A percentile compares a stretch with the other conserved stretches of the same genome.
phyloP scores from a whole-genome alignment of 2,113 vertebrate genomes.

The Accipiter virgatus region DNA sequence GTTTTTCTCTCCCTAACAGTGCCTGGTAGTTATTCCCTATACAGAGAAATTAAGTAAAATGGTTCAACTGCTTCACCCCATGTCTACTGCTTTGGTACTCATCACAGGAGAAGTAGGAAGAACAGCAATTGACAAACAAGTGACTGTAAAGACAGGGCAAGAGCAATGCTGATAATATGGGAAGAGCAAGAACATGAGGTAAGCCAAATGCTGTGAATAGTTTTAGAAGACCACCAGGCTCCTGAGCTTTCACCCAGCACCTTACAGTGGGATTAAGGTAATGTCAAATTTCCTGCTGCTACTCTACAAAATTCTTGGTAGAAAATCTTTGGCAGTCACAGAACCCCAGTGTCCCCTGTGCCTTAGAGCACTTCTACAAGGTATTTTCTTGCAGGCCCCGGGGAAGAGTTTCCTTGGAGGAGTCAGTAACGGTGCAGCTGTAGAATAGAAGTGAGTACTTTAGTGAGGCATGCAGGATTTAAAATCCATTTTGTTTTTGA shows the following conservation, averaged over 20 bases:
- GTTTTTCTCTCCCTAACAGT: rapidly evolving
- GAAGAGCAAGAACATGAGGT: not conserved
- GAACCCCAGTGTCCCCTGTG: not conserved
- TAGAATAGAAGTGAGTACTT: not conserved
- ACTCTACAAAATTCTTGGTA: not conserved
- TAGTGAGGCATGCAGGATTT: not conserved
- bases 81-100: not conserved
- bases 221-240: not conserved
- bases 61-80: rapidly evolving
- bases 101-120: not conserved
- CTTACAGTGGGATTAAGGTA: too few relatives aligned
- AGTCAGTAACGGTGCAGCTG: not conserved
- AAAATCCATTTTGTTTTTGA: not conserved
- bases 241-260: not conserved
- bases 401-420: not conserved
- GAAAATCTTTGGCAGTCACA: not conserved
- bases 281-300: not conserved
- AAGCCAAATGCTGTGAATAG: not conserved
- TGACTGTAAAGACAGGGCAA: not conserved
- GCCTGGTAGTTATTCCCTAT: not conserved
- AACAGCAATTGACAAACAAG: not conserved
- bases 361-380: too few relatives aligned
- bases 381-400: not conserved
- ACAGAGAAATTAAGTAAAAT: not conserved
- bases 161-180: not conserved